These are phyloP conservation scores for Epinephelus cyanopodus DNA, from an alignment of 2,113 vertebrate species.

Conservation along the genomic window DNA sequence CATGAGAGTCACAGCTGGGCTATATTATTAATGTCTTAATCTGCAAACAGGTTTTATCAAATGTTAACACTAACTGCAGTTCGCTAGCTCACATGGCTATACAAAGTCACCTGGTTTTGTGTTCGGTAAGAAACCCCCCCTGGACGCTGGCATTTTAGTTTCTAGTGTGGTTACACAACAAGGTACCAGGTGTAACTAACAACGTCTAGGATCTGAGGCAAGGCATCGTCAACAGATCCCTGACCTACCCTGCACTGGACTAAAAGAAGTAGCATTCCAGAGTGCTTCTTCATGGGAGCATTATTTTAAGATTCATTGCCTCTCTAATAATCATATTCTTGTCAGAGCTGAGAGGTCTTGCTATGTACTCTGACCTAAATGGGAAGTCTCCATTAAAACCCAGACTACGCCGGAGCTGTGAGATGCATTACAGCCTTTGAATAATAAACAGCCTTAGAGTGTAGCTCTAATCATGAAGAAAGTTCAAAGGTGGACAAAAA, in stretches of 20 bases:
- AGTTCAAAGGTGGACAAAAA: neutral
- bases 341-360: neutral
- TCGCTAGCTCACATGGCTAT: neutral
- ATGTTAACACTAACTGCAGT: neutral
- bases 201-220: too few species aligned
- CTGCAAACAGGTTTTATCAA: neutral
- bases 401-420: neutral
- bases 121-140: too few species aligned
- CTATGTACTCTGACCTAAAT: neutral
- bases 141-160: too few species aligned
- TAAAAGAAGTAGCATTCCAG: neutral
- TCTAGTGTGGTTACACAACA: too few species aligned
- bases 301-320: neutral
- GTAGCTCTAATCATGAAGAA: neutral
- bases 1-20: constrained; percentile 65
- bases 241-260: neutral
- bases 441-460: neutral
- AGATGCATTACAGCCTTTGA: neutral
- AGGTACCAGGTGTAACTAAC: too few species aligned
- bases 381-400: neutral
- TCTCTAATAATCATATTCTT: neutral
- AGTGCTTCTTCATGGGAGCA: neutral
- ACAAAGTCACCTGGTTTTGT: too few species aligned
- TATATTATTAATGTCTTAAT: neutral
- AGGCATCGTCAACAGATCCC: neutral